Evolutionary conservation across 2,797 vertebrate species (phyloP).

Genomic region (Hipposideros larvatus): DNA sequence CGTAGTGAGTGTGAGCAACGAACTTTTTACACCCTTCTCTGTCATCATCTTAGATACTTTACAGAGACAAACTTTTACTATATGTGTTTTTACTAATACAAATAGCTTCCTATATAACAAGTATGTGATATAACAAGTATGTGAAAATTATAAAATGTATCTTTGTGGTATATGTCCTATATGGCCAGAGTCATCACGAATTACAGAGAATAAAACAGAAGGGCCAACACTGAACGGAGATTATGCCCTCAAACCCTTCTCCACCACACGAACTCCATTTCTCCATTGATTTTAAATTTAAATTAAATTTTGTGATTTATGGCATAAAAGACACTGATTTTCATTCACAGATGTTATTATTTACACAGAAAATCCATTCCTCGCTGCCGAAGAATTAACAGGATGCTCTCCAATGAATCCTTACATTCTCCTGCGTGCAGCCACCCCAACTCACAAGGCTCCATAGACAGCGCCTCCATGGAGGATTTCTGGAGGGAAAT

Average conservation of each 20-base stretch:
- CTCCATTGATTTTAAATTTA: not conserved
- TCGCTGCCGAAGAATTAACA: constrained; percentile 88
- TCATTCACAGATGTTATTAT: constrained; percentile 12
- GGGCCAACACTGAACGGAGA: not conserved
- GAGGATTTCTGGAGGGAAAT: constrained; percentile 97
- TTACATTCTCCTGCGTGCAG: constrained; percentile 85
- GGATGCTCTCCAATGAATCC: constrained; percentile 91
- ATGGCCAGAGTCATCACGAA: not conserved
- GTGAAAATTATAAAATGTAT: not conserved
- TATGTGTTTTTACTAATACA: not conserved
- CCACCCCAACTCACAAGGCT: constrained; percentile 88
- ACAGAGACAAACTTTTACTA: not conserved
- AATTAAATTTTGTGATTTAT: not conserved
- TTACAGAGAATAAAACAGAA: not conserved
- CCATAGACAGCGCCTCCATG: constrained; percentile 91
- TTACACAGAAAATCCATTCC: constrained; percentile 89
- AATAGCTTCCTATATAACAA: not conserved
- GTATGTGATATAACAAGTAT: not conserved
- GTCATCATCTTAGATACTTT: not conserved
- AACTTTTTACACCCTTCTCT: not conserved
- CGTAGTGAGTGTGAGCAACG: not conserved
- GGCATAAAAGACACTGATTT: not conserved
- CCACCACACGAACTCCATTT: not conserved
- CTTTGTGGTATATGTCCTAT: not conserved
- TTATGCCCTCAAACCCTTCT: not conserved